Evolutionary conservation across 2,113 vertebrate species (phyloP).

Genomic region (Pterocles orientalis): DNA sequence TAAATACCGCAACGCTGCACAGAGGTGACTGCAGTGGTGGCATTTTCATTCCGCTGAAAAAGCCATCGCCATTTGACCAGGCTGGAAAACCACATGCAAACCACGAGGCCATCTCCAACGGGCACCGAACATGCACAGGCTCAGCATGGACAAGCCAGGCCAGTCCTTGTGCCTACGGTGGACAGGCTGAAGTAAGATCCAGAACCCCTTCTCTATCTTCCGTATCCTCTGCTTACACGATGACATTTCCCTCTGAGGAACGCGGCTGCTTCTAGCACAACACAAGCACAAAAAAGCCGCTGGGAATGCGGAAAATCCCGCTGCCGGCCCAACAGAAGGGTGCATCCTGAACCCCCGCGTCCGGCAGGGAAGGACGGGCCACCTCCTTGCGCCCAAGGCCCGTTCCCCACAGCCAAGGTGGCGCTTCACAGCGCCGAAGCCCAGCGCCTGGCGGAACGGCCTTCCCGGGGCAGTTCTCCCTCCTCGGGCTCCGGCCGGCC

Average conservation of each 20-base stretch:
- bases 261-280: neutral
- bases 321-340: rapidly evolving
- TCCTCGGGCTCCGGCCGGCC: neutral
- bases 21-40: neutral
- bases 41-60: neutral
- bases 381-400: rapidly evolving
- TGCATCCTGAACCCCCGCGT: rapidly evolving
- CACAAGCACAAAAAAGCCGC: neutral
- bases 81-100: neutral
- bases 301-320: neutral
- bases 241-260: neutral
- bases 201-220: neutral
- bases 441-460: rapidly evolving
- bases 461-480: no score
- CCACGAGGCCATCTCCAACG: no score
- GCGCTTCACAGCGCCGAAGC: neutral
- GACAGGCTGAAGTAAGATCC: neutral
- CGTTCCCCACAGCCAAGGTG: rapidly evolving
- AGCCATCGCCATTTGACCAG: neutral
- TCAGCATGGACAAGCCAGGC: rapidly evolving
- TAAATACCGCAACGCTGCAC: rapidly evolving
- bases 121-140: rapidly evolving
- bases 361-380: neutral
- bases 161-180: neutral
- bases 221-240: rapidly evolving